A percentile compares a stretch with the other conserved stretches of the same genome.
phyloP scores from a whole-genome alignment of 2,888 invertebrate genomes.

The Anaspis maculata region DNA sequence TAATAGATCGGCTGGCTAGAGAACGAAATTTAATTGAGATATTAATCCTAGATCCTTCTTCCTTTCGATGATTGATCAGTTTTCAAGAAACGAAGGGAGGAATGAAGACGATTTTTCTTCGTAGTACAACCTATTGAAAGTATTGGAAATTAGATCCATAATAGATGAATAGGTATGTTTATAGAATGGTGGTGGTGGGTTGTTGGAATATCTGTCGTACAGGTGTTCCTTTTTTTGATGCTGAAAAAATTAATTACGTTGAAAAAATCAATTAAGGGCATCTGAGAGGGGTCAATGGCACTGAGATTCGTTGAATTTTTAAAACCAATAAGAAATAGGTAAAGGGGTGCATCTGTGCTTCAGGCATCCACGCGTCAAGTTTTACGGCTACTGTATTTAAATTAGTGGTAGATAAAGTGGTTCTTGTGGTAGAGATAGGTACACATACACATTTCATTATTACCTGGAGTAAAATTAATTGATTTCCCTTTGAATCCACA shows the following conservation, averaged over 20 bases:
- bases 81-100: no score
- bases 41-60: no score
- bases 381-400: slow-evolving; percentile 12
- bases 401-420: no score
- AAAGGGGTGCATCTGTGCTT: slow-evolving; percentile 10
- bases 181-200: background rate
- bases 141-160: background rate
- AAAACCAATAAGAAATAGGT: slow-evolving; percentile 1
- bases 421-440: no score
- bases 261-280: slow-evolving; percentile 1
- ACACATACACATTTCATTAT: no score
- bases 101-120: no score
- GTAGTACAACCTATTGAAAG: no score
- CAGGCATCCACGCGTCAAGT: slow-evolving; percentile 6
- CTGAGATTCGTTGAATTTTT: background rate
- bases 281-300: slow-evolving; percentile 2
- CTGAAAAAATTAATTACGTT: slow-evolving; percentile 5
- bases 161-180: background rate
- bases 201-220: background rate
- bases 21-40: no score
- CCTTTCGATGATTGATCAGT: no score
- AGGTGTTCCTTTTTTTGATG: no score
- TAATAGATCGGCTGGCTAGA: slow-evolving; percentile 13
- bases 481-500: no score
- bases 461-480: no score